Percentiles rank a stretch among this genome's conserved stretches.
phyloP scores from a whole-genome alignment of 1,140 invertebrate genomes.

The Lordiphosa stackelbergi region DNA sequence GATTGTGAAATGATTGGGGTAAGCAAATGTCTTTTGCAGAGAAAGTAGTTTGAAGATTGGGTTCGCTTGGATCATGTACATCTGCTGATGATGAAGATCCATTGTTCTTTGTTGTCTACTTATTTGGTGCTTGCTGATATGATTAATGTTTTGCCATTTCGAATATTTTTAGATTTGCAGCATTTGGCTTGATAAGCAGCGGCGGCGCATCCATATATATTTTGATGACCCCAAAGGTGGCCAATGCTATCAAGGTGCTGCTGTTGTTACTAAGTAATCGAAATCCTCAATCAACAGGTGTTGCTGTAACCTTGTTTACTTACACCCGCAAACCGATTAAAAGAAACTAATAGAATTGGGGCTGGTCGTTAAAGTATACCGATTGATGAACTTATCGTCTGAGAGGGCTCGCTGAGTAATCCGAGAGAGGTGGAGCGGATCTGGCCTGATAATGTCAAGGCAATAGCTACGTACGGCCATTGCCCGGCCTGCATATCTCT shows the following conservation, averaged over 20 bases:
- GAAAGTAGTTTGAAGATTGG: too few relatives aligned
- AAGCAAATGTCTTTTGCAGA: too few relatives aligned
- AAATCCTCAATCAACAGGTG: too few relatives aligned
- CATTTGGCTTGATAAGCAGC: slow-evolving; percentile 17
- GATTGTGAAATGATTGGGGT: too few relatives aligned
- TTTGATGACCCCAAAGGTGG: slow-evolving; percentile 15
- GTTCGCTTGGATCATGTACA: slow-evolving; percentile 1
- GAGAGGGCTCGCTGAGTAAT: slow-evolving; percentile 6
- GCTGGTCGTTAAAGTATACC: too few relatives aligned
- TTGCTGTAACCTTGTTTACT: too few relatives aligned
- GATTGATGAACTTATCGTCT: too few relatives aligned
- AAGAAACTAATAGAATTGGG: too few relatives aligned
- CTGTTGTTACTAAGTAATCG: too few relatives aligned
- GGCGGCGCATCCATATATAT: too few relatives aligned
- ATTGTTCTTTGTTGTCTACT: slow-evolving; percentile 27
- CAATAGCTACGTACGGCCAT: slow-evolving; percentile 28
- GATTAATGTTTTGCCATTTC: slow-evolving; percentile 25
- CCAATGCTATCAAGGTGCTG: slow-evolving; percentile 13
- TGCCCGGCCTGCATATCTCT: slow-evolving; percentile 25
- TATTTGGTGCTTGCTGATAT: slow-evolving; percentile 9
- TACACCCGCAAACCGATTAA: too few relatives aligned
- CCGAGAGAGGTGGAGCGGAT: slow-evolving; percentile 40
- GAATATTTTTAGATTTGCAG: slow-evolving; percentile 24
- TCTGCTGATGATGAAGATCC: slow-evolving; percentile 1
- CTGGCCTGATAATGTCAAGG: slow-evolving; percentile 56